Base-by-base conservation (phyloP, 2,797 vertebrate genomes). In the Acrossocheilus wenchowensis region DNA sequence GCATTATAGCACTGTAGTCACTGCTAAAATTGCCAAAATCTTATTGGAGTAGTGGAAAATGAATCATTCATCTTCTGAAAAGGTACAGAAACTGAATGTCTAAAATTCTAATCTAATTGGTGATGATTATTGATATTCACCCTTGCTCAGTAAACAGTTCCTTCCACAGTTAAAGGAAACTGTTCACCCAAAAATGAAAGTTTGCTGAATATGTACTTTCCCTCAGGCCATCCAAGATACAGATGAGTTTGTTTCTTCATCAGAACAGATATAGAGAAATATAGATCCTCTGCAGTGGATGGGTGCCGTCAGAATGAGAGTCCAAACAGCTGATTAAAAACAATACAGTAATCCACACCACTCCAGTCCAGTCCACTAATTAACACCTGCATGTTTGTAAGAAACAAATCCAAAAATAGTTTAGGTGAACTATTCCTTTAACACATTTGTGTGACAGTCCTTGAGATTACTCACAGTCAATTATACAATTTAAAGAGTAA, bases 21-120 rank as follows among this genome's bases (percentile, higher is more conserved):
- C 14, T 71, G 30, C 17, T 75, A 68, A 68, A 68, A 9, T 68
- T 12, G 15, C 14, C n/a, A 2, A 34, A 72, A 79, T 83, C 21
- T 71, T 48, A 45, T 21, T 11, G 26, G 34, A 8, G 3, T 36
- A 54, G 34, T 66, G 19, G 17, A 48, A 83, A 83, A 74, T 64
- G 1, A 62, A 62, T 74, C 52, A 77, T 26, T 50, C 45, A 21
- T 48, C 19, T 68, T 50, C 60, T 75, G 7, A 83, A 83, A 83
- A 14, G 11, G 14, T 48, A 57, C 17, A 73, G 23, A 45, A 73
- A 60, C 10, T 19, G 50, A 12, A 15, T 48, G 62, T 30, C 15
- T 57, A 41, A 57, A 43, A 43, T 43, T 8, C 2, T 7, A 41
- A 41, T 43, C 41, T 82, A 43, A 60, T 62, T 34, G n/a, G 26